phyloP scores from a whole-genome alignment of 2,888 invertebrate species.

The Pachycephus smyrnensis region DNA sequence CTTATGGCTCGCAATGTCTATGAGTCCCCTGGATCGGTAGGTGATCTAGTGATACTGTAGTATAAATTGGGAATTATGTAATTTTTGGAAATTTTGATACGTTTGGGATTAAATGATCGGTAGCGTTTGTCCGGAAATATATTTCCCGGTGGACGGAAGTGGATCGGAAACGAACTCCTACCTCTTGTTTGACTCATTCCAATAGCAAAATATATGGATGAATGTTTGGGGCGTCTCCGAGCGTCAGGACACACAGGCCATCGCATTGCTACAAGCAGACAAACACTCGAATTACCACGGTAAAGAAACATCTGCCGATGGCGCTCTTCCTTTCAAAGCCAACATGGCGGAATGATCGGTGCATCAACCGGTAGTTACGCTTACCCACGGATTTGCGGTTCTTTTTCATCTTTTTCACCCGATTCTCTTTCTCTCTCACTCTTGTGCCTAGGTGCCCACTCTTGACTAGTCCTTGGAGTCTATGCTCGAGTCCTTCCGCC shows the following conservation, averaged over 20 bases:
- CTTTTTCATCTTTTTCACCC: slow-evolving; percentile 41
- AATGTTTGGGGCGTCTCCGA: slow-evolving; percentile 1
- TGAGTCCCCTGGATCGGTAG: too few relatives aligned
- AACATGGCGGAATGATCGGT: slow-evolving; percentile 67
- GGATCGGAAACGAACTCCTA: not conserved
- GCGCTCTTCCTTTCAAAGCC: slow-evolving; percentile 57
- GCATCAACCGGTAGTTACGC: slow-evolving; percentile 63
- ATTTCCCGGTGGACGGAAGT: not conserved
- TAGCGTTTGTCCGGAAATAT: too few relatives aligned
- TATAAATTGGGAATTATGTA: too few relatives aligned
- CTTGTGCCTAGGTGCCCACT: not conserved
- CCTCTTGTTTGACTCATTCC: not conserved
- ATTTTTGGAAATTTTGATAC: too few relatives aligned
- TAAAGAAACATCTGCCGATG: slow-evolving; percentile 42
- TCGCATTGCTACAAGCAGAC: slow-evolving; percentile 26
- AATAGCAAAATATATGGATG: not conserved
- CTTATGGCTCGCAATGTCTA: too few relatives aligned
- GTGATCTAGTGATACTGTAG: too few relatives aligned
- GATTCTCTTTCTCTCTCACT: slow-evolving; percentile 13
- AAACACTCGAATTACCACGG: slow-evolving; percentile 47
- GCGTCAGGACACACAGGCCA: not conserved
- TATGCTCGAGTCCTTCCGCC: too few relatives aligned
- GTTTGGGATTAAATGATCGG: too few relatives aligned
- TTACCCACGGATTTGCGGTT: slow-evolving; percentile 66
- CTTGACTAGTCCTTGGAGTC: too few relatives aligned